Evolutionary conservation across 1,140 invertebrate genomes (phyloP), one percentile per base, ranked within the genome.

Genomic region (Ephestia elutella): DNA sequence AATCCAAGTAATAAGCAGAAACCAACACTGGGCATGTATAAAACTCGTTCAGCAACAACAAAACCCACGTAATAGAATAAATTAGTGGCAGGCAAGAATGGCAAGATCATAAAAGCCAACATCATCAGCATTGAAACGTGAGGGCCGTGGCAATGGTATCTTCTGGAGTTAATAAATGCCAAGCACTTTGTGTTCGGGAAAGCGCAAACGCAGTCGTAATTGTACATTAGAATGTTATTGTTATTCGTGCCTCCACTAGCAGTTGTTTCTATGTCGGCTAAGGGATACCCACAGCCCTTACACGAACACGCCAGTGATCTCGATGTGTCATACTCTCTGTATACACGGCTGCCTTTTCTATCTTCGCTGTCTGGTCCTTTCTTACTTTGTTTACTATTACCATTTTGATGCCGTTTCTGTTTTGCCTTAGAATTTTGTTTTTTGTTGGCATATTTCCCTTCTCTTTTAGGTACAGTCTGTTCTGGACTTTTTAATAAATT

Each of bases 11-110:
- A 89, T 65, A 99, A 91, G 87, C 96, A 98, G 85, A 95, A 97
- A 30, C 98, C 98, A 68, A 99, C 95, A 85, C 96, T 98, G 25
- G 98, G 97, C 74, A 98, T 92, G 85, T 99, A 99, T 18, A 99
- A 90, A 55, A 99, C 95, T 63, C 98, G 91, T 89, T 99, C 98
- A 32, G 98, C 98, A 8, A 99, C 95, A 20, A 99, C 97, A 84
- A 99, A 99, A 7, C 98, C 98, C 57, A 99, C 97, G 74, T 98
- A 97, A 89, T 99, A 98, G 81, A 98, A 93, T 55, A 94, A 86
- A 90, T 99, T 99, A 59, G 95, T 95, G 11, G 98, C 97, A 44
- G 98, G 98, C 64, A 99, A 89, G 87, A 98, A 99, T 35, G 97
- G 96, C 59, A 99, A 87, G 49, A 95, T 92, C 73, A 97, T 91